Percentiles rank a stretch among this genome's conserved stretches.
These are phyloP conservation scores for Melangyna quadrimaculata DNA, from an alignment of 2,888 invertebrate species.

Conservation along the genomic window DNA sequence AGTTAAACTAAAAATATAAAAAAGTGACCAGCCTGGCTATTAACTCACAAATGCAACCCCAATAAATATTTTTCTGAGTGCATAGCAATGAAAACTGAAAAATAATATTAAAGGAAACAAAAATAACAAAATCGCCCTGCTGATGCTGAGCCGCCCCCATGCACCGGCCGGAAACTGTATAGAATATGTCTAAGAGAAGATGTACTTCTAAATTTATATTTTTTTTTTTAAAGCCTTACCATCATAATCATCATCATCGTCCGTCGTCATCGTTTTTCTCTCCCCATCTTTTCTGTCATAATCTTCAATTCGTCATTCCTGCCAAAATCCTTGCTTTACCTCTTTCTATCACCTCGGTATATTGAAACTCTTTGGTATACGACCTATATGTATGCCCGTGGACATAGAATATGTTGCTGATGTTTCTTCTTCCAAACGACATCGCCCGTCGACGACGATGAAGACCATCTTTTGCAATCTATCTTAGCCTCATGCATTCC, in stretches of 20 bases:
- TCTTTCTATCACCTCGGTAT: slow-evolving; percentile 4
- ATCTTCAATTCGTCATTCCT: slow-evolving; percentile 69
- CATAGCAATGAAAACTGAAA: not conserved
- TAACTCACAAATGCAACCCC: too few relatives aligned
- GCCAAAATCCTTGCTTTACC: slow-evolving; percentile 40
- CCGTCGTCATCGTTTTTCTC: slow-evolving; percentile 16
- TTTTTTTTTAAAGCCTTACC: not conserved
- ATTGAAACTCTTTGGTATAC: not conserved
- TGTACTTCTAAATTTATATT: not conserved
- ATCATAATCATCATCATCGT: slow-evolving; percentile 19
- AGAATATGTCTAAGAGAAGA: slow-evolving; percentile 54
- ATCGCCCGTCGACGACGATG: slow-evolving; percentile 8
- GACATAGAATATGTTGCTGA: slow-evolving; percentile 31
- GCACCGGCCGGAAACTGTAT: slow-evolving; percentile 65
- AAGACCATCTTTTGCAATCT: slow-evolving; percentile 62
- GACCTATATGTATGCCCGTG: not conserved
- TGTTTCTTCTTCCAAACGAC: slow-evolving; percentile 43
- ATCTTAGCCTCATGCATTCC: slow-evolving; percentile 70
- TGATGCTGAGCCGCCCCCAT: not conserved
- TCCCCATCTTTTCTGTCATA: slow-evolving; percentile 42
- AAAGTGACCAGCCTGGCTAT: too few relatives aligned
- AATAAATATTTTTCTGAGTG: not conserved
- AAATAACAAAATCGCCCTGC: not conserved
- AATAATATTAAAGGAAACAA: not conserved
- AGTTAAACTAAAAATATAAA: too few relatives aligned